A percentile compares a stretch with the other conserved stretches of the same genome.
phyloP scores from a whole-genome alignment of 2,113 vertebrate genomes.

The Australoheros scitulus region DNA sequence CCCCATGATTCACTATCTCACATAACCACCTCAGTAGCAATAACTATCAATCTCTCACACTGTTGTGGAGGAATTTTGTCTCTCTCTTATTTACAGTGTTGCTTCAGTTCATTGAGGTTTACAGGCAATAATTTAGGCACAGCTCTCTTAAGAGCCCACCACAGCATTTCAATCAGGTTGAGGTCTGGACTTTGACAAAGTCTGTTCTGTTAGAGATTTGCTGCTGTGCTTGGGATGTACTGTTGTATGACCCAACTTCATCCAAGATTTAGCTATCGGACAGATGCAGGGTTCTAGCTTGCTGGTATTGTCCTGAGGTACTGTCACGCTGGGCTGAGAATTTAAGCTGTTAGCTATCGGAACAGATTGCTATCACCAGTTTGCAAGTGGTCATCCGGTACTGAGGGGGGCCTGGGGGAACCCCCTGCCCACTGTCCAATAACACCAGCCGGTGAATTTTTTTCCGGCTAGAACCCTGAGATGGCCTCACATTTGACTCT shows the following conservation, averaged over 20 bases:
- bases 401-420: too few species aligned
- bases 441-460: too few species aligned
- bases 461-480: too few species aligned
- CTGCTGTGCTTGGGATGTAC: neutral
- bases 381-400: too few species aligned
- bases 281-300: too few species aligned
- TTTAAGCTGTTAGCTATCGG: too few species aligned
- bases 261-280: rapidly evolving
- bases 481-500: neutral
- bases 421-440: too few species aligned
- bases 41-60: neutral
- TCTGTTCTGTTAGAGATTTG: neutral
- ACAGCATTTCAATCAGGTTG: neutral
- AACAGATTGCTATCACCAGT: too few species aligned
- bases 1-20: neutral
- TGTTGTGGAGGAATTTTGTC: neutral
- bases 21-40: neutral
- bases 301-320: too few species aligned
- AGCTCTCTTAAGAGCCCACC: neutral
- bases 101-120: neutral
- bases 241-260: neutral
- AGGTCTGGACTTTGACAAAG: neutral
- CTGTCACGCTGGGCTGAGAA: too few species aligned
- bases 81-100: neutral
- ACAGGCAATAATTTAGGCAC: neutral